Evolutionary conservation across 2,888 invertebrate species (phyloP).

Genomic region (Chesias legatella): DNA sequence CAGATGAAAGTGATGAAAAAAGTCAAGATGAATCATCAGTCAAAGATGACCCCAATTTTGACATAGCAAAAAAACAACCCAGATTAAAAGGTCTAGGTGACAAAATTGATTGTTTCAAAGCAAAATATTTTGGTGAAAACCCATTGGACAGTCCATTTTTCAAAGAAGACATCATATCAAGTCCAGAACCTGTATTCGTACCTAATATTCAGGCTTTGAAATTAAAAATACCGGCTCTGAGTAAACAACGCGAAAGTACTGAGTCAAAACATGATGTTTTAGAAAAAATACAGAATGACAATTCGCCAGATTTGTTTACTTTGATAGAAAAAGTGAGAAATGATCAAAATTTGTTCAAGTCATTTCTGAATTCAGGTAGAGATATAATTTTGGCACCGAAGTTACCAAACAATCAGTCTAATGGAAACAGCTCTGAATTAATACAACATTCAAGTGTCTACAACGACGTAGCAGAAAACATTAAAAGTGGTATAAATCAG

Average conservation of each 20-base stretch:
- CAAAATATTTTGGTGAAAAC: conserved; percentile 87
- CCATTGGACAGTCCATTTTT: conserved; percentile 89
- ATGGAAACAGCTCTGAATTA: conserved; percentile 18
- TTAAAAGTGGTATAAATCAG: conserved; percentile 35
- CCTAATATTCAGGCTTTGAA: conserved; percentile 42
- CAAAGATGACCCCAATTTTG: conserved; percentile 45
- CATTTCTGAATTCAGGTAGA: conserved; percentile 26
- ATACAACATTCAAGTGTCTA: conserved; percentile 56
- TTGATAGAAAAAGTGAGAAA: conserved; percentile 40
- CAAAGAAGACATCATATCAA: conserved; percentile 73
- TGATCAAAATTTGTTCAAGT: conserved; percentile 28
- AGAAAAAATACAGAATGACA: conserved; percentile 20
- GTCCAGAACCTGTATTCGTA: conserved; percentile 63
- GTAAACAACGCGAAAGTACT: conserved; percentile 14
- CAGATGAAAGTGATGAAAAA: conserved; percentile 51
- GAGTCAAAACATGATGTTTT: conserved; percentile 18
- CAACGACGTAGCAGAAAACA: conserved; percentile 71
- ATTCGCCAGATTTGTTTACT: conserved; percentile 32
- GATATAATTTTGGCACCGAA: conserved; percentile 19
- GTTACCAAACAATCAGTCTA: conserved; percentile 11
- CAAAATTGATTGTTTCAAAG: conserved; percentile 87
- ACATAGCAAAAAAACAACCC: conserved; percentile 55
- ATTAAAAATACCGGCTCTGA: conserved; percentile 17
- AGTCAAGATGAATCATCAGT: conserved; percentile 34
- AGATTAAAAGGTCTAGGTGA: conserved; percentile 84